A percentile compares a stretch with the other conserved stretches of the same genome.
Evolutionary conservation across 2,888 invertebrate genomes (phyloP).

Genomic region (Sesamia inferens): DNA sequence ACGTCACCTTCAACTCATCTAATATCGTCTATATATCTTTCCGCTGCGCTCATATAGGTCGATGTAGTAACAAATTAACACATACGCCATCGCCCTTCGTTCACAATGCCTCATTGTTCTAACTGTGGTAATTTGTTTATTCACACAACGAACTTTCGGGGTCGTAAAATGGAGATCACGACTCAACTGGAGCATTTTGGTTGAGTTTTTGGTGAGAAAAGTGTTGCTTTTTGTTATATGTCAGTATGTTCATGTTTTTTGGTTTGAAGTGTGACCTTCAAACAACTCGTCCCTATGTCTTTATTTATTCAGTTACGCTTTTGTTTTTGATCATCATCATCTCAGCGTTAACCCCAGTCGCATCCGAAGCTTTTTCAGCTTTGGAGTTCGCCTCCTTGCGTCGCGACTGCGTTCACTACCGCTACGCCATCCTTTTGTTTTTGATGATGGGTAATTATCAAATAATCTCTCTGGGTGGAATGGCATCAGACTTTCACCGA

Average conservation of each 20-base stretch:
- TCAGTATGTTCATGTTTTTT: background rate
- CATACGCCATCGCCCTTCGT: constrained; percentile 68
- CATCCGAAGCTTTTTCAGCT: too few relatives aligned
- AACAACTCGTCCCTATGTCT: too few relatives aligned
- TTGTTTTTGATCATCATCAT: too few relatives aligned
- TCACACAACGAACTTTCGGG: constrained; percentile 59
- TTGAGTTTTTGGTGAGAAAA: constrained; percentile 18
- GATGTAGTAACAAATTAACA: constrained; percentile 73
- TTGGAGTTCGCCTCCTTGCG: too few relatives aligned
- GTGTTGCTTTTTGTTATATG: background rate
- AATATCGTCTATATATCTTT: constrained; percentile 60
- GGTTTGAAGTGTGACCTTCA: background rate
- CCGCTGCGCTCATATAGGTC: constrained; percentile 61
- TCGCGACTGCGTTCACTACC: too few relatives aligned
- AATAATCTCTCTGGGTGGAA: too few relatives aligned
- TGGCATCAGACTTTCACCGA: too few relatives aligned
- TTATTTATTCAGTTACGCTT: too few relatives aligned
- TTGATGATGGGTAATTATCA: too few relatives aligned
- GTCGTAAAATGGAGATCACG: constrained; percentile 65
- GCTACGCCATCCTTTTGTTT: too few relatives aligned
- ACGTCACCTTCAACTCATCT: constrained; percentile 44
- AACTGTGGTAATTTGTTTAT: constrained; percentile 70
- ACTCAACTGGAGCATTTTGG: constrained; percentile 52
- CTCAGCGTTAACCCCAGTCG: too few relatives aligned
- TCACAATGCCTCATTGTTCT: constrained; percentile 75